Conservation (phyloP, 2,797 vertebrate genomes). For the Picus viridis region DNA sequence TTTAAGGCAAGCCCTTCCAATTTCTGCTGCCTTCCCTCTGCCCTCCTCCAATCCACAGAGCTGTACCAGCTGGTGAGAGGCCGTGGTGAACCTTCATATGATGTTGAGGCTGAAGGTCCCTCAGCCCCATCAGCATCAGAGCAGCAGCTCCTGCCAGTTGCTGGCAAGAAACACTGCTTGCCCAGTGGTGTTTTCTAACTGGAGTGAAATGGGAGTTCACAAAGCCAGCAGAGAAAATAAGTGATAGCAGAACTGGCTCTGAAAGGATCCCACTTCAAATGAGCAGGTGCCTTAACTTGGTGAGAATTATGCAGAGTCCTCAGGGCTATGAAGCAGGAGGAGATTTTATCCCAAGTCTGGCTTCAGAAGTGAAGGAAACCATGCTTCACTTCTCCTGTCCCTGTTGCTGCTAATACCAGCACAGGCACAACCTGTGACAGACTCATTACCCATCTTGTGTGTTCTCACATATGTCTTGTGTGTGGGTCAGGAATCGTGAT, state of each 20-base stretch:
- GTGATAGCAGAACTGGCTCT: neutral
- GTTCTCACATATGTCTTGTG: accelerated
- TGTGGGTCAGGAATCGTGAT: accelerated
- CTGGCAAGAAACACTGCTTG: neutral
- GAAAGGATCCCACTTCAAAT: neutral
- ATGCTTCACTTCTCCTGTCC: accelerated
- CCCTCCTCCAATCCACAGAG: neutral
- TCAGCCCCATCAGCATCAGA: accelerated
- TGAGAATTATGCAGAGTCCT: neutral
- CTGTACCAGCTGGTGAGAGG: neutral
- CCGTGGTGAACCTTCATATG: neutral
- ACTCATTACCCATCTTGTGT: accelerated
- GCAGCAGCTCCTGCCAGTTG: neutral
- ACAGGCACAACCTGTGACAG: neutral
- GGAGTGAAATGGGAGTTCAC: neutral
- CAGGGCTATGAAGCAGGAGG: neutral
- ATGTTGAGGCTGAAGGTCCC: neutral
- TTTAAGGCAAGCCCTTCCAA: neutral
- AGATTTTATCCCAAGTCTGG: neutral
- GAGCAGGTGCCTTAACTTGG: neutral
- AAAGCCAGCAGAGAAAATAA: neutral
- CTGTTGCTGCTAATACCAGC: neutral
- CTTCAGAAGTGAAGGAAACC: neutral
- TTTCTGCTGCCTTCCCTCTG: neutral
- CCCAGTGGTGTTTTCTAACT: neutral